phyloP scores from a whole-genome alignment of 2,888 invertebrate species.

The Tetranychus truncatus region DNA sequence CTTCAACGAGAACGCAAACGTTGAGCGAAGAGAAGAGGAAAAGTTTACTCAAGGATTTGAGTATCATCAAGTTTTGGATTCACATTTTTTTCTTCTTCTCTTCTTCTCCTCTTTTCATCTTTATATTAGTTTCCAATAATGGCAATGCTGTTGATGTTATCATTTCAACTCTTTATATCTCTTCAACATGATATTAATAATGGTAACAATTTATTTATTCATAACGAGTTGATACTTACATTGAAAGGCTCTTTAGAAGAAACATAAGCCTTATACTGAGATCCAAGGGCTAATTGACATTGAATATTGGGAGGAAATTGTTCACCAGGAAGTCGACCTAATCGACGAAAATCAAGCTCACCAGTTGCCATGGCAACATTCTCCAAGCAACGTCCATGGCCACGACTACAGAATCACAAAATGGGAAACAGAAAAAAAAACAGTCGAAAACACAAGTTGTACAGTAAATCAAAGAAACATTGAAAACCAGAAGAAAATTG shows the following conservation, averaged over 20 bases:
- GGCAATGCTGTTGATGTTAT: too few relatives aligned
- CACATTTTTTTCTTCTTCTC: too few relatives aligned
- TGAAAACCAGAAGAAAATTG: neutral
- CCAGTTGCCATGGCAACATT: conserved; percentile 21
- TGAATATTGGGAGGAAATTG: conserved; percentile 30
- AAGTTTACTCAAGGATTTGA: too few relatives aligned
- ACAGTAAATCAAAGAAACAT: neutral
- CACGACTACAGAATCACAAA: conserved; percentile 18
- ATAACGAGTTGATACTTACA: conserved; percentile 25
- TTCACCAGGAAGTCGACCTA: conserved; percentile 30
- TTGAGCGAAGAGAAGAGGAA: too few relatives aligned
- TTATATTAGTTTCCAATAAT: too few relatives aligned
- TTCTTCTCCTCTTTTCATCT: too few relatives aligned
- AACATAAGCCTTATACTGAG: conserved; percentile 30
- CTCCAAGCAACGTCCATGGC: conserved; percentile 26
- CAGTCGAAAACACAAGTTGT: neutral
- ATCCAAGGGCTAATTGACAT: conserved; percentile 30
- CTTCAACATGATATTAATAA: neutral
- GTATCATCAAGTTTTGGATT: too few relatives aligned
- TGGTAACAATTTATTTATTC: neutral
- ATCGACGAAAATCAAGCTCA: conserved; percentile 19
- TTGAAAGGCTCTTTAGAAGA: conserved; percentile 31
- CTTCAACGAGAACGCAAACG: too few relatives aligned
- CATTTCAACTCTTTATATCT: neutral
- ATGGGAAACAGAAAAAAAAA: neutral